Percentiles rank a stretch among this genome's conserved stretches.
Conservation (phyloP, 1,140 invertebrate genomes). For the Orchesella cincta region DNA sequence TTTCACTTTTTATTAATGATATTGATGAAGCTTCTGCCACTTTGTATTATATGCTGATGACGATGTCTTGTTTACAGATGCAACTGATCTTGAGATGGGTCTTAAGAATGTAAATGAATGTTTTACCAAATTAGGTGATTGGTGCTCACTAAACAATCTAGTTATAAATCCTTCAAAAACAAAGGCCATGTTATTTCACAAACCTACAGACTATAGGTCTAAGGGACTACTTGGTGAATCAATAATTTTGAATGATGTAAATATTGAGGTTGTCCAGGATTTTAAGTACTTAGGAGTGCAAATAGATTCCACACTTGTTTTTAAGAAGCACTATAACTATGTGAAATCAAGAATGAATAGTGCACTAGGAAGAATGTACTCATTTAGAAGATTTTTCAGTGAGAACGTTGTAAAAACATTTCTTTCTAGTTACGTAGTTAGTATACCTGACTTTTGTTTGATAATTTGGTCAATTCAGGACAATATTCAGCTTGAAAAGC, state of each 20-base stretch:
- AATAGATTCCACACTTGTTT: not conserved
- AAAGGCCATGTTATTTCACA: not conserved
- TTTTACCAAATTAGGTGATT: not conserved
- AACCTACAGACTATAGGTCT: not conserved
- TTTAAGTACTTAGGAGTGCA: constrained; percentile 21
- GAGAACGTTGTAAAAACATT: not conserved
- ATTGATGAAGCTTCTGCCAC: not conserved
- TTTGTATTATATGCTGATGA: constrained; percentile 2
- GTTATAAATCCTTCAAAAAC: not conserved
- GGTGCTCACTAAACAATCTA: not conserved
- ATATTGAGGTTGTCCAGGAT: not conserved
- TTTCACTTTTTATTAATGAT: not conserved
- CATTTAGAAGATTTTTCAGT: not conserved
- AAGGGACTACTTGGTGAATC: not conserved
- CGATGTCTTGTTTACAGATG: not conserved
- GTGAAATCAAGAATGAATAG: not conserved
- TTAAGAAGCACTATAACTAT: not conserved
- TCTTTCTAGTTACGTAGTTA: not conserved
- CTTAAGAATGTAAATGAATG: not conserved
- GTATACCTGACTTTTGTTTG: not conserved
- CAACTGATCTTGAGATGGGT: not conserved
- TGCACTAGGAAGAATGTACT: not conserved
- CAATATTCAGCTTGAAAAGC: not conserved
- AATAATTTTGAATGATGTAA: not conserved
- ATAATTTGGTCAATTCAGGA: not conserved